These are phyloP conservation scores for Nestor notabilis DNA, from an alignment of 2,113 vertebrate genomes.

Conservation along the genomic window DNA sequence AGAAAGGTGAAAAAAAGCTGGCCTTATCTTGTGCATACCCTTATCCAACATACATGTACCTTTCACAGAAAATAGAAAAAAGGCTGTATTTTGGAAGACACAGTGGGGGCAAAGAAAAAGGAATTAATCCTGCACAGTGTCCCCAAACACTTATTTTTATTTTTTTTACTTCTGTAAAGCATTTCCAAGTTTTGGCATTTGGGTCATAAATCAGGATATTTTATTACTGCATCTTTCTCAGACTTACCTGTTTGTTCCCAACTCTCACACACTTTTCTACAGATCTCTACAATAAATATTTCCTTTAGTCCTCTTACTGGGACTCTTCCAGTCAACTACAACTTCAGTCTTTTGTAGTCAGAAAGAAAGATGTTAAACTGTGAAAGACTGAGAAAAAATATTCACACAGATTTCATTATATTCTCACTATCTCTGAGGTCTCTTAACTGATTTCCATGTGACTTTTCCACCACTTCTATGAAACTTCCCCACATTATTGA, in stretches of 20 bases:
- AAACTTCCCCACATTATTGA: background rate
- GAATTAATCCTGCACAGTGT: background rate
- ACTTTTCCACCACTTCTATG: background rate
- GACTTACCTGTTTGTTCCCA: background rate
- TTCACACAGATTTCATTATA: background rate
- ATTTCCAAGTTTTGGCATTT: slow-evolving; percentile 4
- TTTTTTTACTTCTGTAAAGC: background rate
- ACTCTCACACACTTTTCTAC: background rate
- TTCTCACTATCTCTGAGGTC: background rate
- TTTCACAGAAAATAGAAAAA: background rate
- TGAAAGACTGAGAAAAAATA: background rate
- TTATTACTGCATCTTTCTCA: background rate
- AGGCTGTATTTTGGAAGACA: background rate
- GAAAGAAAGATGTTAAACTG: background rate
- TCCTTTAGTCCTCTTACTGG: background rate
- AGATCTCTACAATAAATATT: background rate
- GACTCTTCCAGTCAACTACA: background rate
- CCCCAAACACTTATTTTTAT: background rate
- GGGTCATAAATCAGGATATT: slow-evolving; percentile 4
- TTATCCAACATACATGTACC: background rate
- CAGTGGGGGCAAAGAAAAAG: background rate
- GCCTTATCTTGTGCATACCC: background rate
- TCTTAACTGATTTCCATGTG: background rate
- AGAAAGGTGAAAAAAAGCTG: background rate
- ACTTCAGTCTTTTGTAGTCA: background rate